Evolutionary conservation across 2,113 vertebrate species (phyloP), one percentile per base, ranked within the genome.

Genomic region (Ctenodactylus gundi): DNA sequence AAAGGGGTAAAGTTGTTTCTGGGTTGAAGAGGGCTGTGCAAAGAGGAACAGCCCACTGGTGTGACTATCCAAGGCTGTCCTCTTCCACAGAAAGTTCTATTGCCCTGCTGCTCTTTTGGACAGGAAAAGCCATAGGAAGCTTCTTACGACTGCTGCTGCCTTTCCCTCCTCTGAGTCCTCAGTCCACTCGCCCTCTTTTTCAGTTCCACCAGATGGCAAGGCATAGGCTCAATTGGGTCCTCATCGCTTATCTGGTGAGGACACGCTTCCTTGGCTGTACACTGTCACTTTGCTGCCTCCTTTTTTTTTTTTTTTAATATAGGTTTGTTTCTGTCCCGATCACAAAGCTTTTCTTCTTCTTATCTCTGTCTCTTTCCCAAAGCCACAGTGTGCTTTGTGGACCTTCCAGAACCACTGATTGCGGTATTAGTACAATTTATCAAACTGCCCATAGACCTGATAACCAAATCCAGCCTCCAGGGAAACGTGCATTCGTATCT

Each of bases 401-500:
- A 91, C 80, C 72, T 97, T 76, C 4, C 46, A 88, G 87, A 95
- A 94, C 85, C 72, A 78, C 87, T 53, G 92, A 93, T 77, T 95
- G 49, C 46, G 18, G 82, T 76, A 90, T 88, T 97, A 96, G 87
- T 67, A 88, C 57, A 91, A 92, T 96, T 96, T 82, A 95, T 97
- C 97, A 96, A 95, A 93, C 90, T 96, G 85, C 78, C 92, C 85
- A 4, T 14, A 86, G 90, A 88, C 85, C 90, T 46, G 95, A 97
- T 97, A 97, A 94, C 93, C 82, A 94, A 85, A 96, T 93, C 68
- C 88, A 96, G 92, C 90, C 92, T 76, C 92, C 29, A 76, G 88
- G 94, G 97, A 94, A 91, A 92, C 90, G 55, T 25, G 85, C 75
- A 90, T 96, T 97, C 94, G 86, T 96, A 97, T 96, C 93, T 95